phyloP scores from a whole-genome alignment of 1,140 invertebrate genomes.

The Adelges cooleyi region DNA sequence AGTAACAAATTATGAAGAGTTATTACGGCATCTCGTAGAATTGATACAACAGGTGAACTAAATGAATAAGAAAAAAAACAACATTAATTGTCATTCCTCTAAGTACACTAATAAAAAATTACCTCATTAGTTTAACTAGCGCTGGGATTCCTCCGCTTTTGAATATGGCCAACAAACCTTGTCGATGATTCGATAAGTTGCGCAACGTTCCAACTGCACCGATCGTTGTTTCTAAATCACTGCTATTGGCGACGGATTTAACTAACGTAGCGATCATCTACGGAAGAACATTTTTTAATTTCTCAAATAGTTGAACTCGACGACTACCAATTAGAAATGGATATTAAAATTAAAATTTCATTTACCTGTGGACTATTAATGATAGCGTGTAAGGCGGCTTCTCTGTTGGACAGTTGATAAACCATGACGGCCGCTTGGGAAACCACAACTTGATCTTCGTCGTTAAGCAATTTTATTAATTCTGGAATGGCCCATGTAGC shows the following conservation, averaged over 20 bases:
- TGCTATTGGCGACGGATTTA: conserved; percentile 85
- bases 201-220: conserved; percentile 91
- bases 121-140: conserved; percentile 80
- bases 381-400: conserved; percentile 95
- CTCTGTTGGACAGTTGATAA: conserved; percentile 95
- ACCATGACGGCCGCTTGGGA: conserved; percentile 98
- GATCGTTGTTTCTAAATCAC: conserved; percentile 91
- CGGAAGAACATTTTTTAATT: background rate
- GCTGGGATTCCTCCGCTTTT: conserved; percentile 97
- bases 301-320: no score
- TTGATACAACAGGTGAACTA: conserved; percentile 85
- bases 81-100: background rate
- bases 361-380: conserved; percentile 80
- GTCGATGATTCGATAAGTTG: conserved; percentile 93
- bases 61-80: background rate
- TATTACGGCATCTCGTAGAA: conserved; percentile 95
- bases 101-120: background rate
- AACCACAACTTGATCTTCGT: conserved; percentile 95
- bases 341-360: background rate
- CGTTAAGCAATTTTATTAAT: conserved; percentile 92
- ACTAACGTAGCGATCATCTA: conserved; percentile 91
- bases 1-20: conserved; percentile 93
- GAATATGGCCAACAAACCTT: conserved; percentile 93
- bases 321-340: no score
- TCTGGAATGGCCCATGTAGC: conserved; percentile 95